Evolutionary conservation across 2,888 invertebrate species (phyloP), one percentile per base, ranked within the genome.

Genomic region (Volucella inanis): DNA sequence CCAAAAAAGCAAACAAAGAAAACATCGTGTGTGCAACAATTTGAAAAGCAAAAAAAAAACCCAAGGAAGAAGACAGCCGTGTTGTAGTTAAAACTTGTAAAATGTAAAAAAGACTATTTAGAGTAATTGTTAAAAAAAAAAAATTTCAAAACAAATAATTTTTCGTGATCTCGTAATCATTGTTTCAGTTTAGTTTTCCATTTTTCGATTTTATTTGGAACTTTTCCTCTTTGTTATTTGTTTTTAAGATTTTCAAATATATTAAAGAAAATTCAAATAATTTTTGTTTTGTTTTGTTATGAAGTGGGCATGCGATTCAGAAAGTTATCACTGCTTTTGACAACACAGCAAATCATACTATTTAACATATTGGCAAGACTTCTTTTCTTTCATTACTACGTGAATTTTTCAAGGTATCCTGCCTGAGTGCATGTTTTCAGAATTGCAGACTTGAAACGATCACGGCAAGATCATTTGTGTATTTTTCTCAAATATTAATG

Each of bases 111-210:
- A 78, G 78, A 78, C 78, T 78, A 70, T 62, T 31, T 78, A 78
- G 70, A 61, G 54, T 70, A 54, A 39, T 65, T 79, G 70, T 78
- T 78, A 68, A 81, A 57, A 3, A 22, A 22, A 22, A 22, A 31
- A 31, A 6, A 74, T 64, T 38, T 18, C 11, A 14, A 15, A 15
- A 57, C 45, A 57, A 47, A 65, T 62, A 38, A 74, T 55, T 74
- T 47, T 65, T 79, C 70, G 79, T 84, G 84, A 84, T 84, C 84
- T 84, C 84, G 79, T 75, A 55, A 52, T 62, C n/a, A 55, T 52
- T 70, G 64, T 50, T 52, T 67, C 57, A 10, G 45, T 47, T 71
- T 64, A 14, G 59, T 15, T 68, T 43, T 68, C 41, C 8, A 4
- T 41, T 62, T 64, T 49, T 31, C 31, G 31, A 31, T 31, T 31